Evolutionary conservation across 2,113 vertebrate genomes (phyloP).

Genomic region (Gymnocephalus cernua): DNA sequence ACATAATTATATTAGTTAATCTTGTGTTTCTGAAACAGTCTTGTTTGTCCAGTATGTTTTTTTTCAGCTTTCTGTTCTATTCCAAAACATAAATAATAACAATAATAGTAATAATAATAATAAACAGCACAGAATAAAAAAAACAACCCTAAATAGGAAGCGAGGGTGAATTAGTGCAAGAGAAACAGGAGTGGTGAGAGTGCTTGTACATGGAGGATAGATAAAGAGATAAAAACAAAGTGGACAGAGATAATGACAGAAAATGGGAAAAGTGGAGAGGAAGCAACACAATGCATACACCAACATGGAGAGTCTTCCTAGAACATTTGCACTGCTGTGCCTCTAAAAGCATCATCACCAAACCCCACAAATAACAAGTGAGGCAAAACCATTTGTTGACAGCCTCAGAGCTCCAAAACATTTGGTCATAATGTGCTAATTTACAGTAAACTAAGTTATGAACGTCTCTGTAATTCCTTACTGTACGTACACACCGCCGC

Average conservation of each 20-base stretch:
- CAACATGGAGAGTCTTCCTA: constrained; percentile 1
- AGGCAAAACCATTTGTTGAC: neutral
- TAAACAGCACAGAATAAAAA: neutral
- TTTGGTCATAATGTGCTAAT: constrained; percentile 16
- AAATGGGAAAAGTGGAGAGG: constrained; percentile 14
- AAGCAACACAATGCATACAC: neutral
- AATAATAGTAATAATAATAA: too few species aligned
- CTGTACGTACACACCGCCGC: too few species aligned
- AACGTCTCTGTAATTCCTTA: neutral
- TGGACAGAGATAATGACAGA: neutral
- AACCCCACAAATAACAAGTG: constrained; percentile 9
- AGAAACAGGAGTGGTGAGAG: neutral
- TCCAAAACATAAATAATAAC: too few species aligned
- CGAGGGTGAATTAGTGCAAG: neutral
- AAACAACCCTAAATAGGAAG: neutral
- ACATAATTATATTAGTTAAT: neutral
- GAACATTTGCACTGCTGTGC: neutral
- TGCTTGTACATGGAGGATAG: neutral
- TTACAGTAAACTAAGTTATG: neutral
- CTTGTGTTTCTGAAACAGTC: neutral
- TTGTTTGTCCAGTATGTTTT: constrained; percentile 9
- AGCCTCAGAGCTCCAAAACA: neutral
- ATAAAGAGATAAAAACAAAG: constrained; percentile 2
- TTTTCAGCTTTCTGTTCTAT: neutral
- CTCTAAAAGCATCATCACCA: constrained; percentile 7